phyloP scores from a whole-genome alignment of 2,113 vertebrate genomes.

The Stigmatopora argus region DNA sequence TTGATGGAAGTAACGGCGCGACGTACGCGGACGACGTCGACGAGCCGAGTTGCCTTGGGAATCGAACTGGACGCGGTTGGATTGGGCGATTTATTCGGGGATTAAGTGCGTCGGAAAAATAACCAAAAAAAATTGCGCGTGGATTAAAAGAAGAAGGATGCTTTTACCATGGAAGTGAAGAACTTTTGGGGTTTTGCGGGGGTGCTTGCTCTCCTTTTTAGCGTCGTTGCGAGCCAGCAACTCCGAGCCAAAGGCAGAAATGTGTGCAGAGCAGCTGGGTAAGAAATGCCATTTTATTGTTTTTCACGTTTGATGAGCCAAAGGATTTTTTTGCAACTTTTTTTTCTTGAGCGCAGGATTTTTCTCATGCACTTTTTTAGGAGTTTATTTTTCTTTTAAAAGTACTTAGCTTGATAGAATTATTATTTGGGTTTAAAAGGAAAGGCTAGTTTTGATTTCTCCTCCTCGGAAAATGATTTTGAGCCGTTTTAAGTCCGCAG shows the following conservation, averaged over 20 bases:
- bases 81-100: conserved; percentile 14
- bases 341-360: not conserved
- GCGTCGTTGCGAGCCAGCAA: conserved; percentile 62
- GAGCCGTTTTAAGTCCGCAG: not conserved
- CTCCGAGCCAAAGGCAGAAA: conserved; percentile 73
- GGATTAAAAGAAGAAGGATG: conserved; percentile 69
- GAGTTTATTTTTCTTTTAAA: no score
- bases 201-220: conserved; percentile 62
- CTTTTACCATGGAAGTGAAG: conserved; percentile 73
- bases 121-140: conserved; percentile 30
- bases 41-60: conserved; percentile 21
- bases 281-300: conserved; percentile 35
- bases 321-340: not conserved
- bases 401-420: no score
- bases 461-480: not conserved
- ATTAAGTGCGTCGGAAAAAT: conserved; percentile 25
- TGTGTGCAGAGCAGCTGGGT: conserved; percentile 72
- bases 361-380: not conserved
- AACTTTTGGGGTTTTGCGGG: conserved; percentile 55
- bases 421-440: no score
- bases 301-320: not conserved
- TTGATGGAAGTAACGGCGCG: conserved; percentile 32
- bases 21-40: conserved; percentile 7
- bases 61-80: conserved; percentile 41
- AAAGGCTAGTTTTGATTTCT: no score